These are phyloP conservation scores for Sander lucioperca DNA, from an alignment of 2,113 vertebrate species.

Conservation along the genomic window DNA sequence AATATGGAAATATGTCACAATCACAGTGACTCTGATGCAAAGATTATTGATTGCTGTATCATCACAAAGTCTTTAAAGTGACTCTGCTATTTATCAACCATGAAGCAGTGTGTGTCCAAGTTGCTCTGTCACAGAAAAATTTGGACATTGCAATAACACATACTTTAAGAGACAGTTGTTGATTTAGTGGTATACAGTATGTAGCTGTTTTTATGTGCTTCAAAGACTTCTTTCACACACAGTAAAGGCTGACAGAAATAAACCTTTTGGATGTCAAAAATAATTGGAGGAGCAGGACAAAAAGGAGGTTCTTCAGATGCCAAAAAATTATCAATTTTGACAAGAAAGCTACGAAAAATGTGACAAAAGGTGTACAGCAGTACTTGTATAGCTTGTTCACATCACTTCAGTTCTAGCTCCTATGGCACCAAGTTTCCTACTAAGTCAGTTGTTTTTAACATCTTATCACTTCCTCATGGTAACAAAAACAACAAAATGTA, in stretches of 20 bases:
- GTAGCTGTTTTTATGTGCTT: background rate
- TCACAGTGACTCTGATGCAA: background rate
- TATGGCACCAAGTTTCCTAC: background rate
- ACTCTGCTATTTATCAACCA: background rate
- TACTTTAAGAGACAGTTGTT: background rate
- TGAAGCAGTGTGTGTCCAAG: background rate
- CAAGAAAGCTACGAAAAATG: background rate
- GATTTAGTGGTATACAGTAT: constrained; percentile 1
- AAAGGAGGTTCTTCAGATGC: background rate
- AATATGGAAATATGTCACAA: background rate
- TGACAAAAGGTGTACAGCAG: background rate
- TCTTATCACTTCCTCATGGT: background rate
- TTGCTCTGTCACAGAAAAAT: background rate
- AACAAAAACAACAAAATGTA: background rate
- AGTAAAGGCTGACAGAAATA: background rate
- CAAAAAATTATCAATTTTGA: background rate
- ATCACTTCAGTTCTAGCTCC: background rate
- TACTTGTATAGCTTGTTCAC: background rate
- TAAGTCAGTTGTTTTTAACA: background rate
- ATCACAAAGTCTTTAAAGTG: constrained; percentile 1
- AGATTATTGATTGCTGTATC: background rate
- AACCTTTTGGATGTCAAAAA: background rate
- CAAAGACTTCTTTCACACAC: background rate
- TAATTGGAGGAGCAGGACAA: background rate
- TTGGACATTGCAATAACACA: background rate